A percentile compares a stretch with the other conserved stretches of the same genome.
Evolutionary conservation across 2,113 vertebrate species (phyloP).

Genomic region (Verasper variegatus): DNA sequence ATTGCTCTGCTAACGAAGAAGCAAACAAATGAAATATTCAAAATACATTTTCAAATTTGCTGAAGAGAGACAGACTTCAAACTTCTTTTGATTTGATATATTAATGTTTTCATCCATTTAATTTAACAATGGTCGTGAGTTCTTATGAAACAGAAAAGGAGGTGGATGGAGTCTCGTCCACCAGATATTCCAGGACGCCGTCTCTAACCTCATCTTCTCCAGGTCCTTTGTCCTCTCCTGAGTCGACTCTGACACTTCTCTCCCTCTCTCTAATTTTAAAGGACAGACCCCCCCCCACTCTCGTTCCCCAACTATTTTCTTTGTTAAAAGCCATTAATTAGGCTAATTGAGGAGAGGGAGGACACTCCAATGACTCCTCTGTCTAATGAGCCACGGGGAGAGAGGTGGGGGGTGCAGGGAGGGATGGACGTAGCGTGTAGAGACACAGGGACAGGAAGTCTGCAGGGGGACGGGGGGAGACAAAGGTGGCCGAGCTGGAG

Average conservation of each 20-base stretch:
- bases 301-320: conserved; percentile 52
- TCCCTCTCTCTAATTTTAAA: not conserved
- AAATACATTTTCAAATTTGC: not conserved
- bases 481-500: conserved; percentile 4
- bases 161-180: too few species aligned
- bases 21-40: not conserved
- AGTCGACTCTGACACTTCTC: not conserved
- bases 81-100: not conserved
- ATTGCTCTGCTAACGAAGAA: conserved; percentile 11
- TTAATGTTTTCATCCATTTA: too few species aligned
- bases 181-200: too few species aligned
- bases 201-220: too few species aligned
- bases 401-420: not conserved
- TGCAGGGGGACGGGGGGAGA: conserved; percentile 4
- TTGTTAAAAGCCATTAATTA: conserved; percentile 79
- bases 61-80: rapidly evolving
- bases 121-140: too few species aligned
- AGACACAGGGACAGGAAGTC: conserved; percentile 33
- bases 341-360: conserved; percentile 78
- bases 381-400: conserved; percentile 69
- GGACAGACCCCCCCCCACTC: not conserved
- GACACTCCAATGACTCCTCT: conserved; percentile 71
- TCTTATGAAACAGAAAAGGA: not conserved
- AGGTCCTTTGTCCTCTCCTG: not conserved
- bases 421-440: not conserved